Evolutionary conservation across 1,140 invertebrate genomes (phyloP), one percentile per base, ranked within the genome.

Genomic region (Protaetia brevitarsis): DNA sequence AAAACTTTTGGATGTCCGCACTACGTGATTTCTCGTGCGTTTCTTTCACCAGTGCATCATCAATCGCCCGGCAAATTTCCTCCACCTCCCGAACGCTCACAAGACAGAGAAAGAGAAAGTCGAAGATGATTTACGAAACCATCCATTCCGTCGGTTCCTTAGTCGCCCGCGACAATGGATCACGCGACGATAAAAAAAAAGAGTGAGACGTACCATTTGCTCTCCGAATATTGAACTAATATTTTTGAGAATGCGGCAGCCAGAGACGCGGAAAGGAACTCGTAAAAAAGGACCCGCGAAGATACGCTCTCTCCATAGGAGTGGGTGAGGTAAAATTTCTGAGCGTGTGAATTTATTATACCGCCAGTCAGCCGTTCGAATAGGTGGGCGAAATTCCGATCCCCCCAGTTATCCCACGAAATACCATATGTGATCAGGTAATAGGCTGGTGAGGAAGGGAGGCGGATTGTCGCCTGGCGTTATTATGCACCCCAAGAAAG

Each of bases 221-320:
- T 51, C 16, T 51, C 41, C 41, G 41, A 51, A 51, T 51, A 51
- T 51, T 51, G 41, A 51, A 51, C 41, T 51, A 51, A 51, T 51
- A 51, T 51, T 51, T 51, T 51, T 51, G 41, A 51, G 26, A 51
- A 51, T 19, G 41, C 41, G 41, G 41, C 41, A 51, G 41, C 7
- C 19, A 51, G 41, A 51, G 26, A 51, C 41, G 41, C 41, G 41
- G 26, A 23, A 51, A 51, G 41, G 16, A 51, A 51, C 41, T 51
- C 19, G 41, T 51, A 51, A 51, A 51, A 51, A 51, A 51, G 21
- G 21, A 10, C 41, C 19, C 41, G 41, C 19, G 8, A 19, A 19
- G 19, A 51, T 1, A 51, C 26, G 41, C 13, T 41, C 6, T 34
- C 7, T n/a, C n/a, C n/a, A n/a, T n/a, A n/a, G n/a, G 3, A 23